Base-by-base conservation (phyloP, 2,797 vertebrate genomes). In the Xerus rutilus region DNA sequence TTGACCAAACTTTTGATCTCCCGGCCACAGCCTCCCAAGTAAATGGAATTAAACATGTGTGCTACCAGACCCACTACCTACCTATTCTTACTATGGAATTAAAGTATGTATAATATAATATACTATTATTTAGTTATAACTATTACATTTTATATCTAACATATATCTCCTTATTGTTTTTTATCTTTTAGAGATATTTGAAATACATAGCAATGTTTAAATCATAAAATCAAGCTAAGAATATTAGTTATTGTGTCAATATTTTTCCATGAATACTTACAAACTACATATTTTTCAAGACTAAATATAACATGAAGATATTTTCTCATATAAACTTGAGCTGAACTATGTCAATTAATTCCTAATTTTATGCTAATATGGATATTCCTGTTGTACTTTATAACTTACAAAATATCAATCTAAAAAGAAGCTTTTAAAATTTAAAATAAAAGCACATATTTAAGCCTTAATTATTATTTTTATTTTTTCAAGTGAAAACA, bases 211-310 rank as follows among this genome's bases (percentile, higher is more conserved):
- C 52, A 94, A 62, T 59, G 65, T 35, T 86, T 70, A 91, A 94
- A 73, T 93, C n/a, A 88, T 57, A 86, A 95, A 95, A 76, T 59
- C 52, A 90, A 91, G 52, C 43, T 89, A 81, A 69, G 78, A 13
- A 69, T 77, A 62, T 28, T 65, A 3, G 6, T 52, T 47, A 59
- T 6, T 45, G 85, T 87, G 57, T 64, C 47, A 69, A 62, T 39
- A 49, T 54, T 96, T 70, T 86, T 49, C 47, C 49, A 86, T 84
- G 7, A 57, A 70, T 79, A 73, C 30, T 70, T 83, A 91, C 94
- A 84, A 91, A 15, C 32, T 64, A 92, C 25, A 79, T 23, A 65
- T 49, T 91, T 94, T 94, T 89, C 43, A 93, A 91, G n/a, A 95
- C 25, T 67, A 54, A 81, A 64, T 57, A n/a, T 85, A 82, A 89